phyloP scores from a whole-genome alignment of 2,113 vertebrate species.

The Eulacestoma nigropectus region DNA sequence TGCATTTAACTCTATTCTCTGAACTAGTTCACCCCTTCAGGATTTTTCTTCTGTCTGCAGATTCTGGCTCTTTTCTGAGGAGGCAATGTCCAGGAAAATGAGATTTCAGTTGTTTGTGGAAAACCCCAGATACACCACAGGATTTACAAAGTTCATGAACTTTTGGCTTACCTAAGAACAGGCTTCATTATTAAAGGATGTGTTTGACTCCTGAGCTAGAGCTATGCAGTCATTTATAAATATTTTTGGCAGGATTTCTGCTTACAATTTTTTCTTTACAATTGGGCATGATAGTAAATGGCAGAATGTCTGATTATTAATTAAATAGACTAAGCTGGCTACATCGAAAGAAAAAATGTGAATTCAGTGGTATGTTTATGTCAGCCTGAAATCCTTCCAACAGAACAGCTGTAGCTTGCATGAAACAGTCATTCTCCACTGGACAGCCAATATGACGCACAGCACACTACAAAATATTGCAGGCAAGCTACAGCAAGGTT shows the following conservation, averaged over 20 bases:
- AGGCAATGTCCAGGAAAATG: neutral
- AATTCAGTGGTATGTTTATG: neutral
- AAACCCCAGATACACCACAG: neutral
- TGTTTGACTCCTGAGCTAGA: neutral
- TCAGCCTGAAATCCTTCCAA: constrained; percentile 19
- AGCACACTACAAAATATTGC: neutral
- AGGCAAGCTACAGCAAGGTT: neutral
- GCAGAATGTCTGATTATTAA: neutral
- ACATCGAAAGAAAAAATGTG: neutral
- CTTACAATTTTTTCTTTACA: neutral
- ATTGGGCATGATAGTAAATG: neutral
- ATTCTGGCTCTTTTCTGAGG: neutral
- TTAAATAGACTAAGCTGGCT: neutral
- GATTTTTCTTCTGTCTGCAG: neutral
- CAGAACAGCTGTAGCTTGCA: neutral
- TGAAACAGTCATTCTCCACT: neutral
- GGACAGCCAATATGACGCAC: neutral
- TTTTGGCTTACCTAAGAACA: neutral
- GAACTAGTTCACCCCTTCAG: neutral
- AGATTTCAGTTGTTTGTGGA: neutral
- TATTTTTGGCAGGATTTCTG: neutral
- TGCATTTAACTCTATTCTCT: neutral
- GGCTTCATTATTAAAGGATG: neutral
- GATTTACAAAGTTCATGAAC: neutral
- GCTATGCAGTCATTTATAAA: neutral